Base-by-base conservation (phyloP, 2,797 vertebrate species). In the Characodon lateralis region DNA sequence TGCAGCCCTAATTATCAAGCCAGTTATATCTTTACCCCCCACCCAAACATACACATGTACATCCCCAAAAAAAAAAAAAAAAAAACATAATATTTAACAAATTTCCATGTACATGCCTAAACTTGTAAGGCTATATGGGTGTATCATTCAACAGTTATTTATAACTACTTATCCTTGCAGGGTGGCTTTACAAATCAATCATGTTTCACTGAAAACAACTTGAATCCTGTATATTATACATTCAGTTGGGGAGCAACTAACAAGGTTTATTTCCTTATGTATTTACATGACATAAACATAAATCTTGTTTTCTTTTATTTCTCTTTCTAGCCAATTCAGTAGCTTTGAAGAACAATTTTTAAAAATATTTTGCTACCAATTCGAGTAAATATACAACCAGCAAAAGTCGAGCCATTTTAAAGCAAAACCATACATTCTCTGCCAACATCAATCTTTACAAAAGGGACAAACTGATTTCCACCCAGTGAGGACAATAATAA, bases 401-500 rank as follows among this genome's bases (percentile, higher is more conserved):
- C 9, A 58, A n/a, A n/a, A n/a, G 16, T 70, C 43, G 4, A 50
- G 58, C 73, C 72, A 72, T 3, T 6, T 53, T 20, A 55, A 26
- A 22, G 56, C 39, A 9, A 1, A 9, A 39, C 65, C 71, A 73
- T 63, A n/a, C 68, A 81, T 79, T 68, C 63, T 80, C 31, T 72
- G 78, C 72, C 79, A 79, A 63, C 35, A 22, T 75, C 76, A 81
- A 86, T 83, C 74, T 84, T 77, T 86, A 58, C 69, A 82, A 88
- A 35, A 78, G 71, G 71, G 59, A 56, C 76, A 83, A 85, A 83
- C 70, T 88, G 88, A 92, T 89, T 88, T 90, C 88, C 88, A 88
- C 77, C 80, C 80, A 72, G 79, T 78, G 82, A 66, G 81, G 81
- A 46, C 7, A 35, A 4, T 35, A 69, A 79, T 22, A 55, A 58